Evolutionary conservation across 1,140 invertebrate genomes (phyloP).

Genomic region (Drosophila athabasca): DNA sequence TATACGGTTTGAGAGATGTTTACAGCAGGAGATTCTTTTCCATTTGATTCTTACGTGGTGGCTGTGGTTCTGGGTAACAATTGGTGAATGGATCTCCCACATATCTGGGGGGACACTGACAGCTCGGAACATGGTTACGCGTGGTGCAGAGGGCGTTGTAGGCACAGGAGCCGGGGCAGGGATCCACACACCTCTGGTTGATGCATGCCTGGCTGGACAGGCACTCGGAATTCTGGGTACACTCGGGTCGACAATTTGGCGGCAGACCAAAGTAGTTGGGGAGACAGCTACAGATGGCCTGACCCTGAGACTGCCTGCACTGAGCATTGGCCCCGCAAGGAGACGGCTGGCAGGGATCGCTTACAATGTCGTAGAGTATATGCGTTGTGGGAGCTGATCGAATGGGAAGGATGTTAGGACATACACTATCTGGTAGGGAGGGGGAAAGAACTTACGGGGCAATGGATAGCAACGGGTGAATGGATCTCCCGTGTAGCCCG

Average conservation of each 20-base stretch:
- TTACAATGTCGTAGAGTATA: conserved; percentile 74
- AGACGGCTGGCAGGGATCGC: conserved; percentile 85
- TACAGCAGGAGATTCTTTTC: neutral
- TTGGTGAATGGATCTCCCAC: conserved; percentile 87
- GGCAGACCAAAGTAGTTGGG: conserved; percentile 85
- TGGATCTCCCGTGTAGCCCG: conserved; percentile 88
- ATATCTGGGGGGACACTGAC: conserved; percentile 87
- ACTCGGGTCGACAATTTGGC: conserved; percentile 86
- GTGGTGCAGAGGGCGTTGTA: conserved; percentile 87
- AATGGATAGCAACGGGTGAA: conserved; percentile 86
- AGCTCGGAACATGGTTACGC: conserved; percentile 87
- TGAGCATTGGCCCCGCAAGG: conserved; percentile 73
- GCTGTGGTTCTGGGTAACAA: conserved; percentile 62
- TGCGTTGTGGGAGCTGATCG: conserved; percentile 85
- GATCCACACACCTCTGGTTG: conserved; percentile 86
- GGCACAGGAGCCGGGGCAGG: conserved; percentile 86
- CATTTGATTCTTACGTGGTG: conserved; percentile 48
- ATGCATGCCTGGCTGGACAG: conserved; percentile 85
- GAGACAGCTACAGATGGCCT: conserved; percentile 85
- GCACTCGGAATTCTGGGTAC: conserved; percentile 86
- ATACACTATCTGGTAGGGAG: neutral
- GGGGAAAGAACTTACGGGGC: conserved; percentile 84
- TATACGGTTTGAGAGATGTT: conserved; percentile 5
- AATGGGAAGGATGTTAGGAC: neutral
- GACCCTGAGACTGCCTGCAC: conserved; percentile 51